Evolutionary conservation across 2,113 vertebrate genomes (phyloP).

Genomic region (Scomber japonicus): DNA sequence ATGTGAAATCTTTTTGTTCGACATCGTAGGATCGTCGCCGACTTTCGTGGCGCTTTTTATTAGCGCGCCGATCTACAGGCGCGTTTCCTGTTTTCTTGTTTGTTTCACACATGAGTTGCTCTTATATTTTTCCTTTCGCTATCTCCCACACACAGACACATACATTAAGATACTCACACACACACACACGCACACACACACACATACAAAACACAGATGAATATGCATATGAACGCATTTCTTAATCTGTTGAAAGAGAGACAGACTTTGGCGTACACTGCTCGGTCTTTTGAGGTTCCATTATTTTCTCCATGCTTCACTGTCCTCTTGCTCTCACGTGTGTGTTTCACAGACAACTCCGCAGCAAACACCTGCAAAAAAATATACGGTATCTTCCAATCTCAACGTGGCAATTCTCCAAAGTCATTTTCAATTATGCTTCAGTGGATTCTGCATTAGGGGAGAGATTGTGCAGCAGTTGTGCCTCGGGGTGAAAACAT

Average conservation of each 20-base stretch:
- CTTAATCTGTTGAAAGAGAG: conserved; percentile 46
- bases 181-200: neutral
- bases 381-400: conserved; percentile 53
- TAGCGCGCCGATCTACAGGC: neutral
- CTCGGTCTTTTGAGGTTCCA: conserved; percentile 56
- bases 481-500: conserved; percentile 49
- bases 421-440: conserved; percentile 83
- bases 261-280: conserved; percentile 19
- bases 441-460: conserved; percentile 74
- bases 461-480: conserved; percentile 44
- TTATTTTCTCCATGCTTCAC: conserved; percentile 64
- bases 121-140: conserved; percentile 45
- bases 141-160: conserved; percentile 26
- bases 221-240: conserved; percentile 20
- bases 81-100: conserved; percentile 51
- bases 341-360: conserved; percentile 44
- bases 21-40: conserved; percentile 8
- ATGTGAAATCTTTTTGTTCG: conserved; percentile 46
- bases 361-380: conserved; percentile 71
- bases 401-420: conserved; percentile 77
- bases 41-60: conserved; percentile 14
- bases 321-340: conserved; percentile 36
- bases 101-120: conserved; percentile 62
- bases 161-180: conserved; percentile 21
- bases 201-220: neutral